These are phyloP conservation scores for Dasysyrphus tricinctus DNA, from an alignment of 2,888 invertebrate species.

Conservation along the genomic window DNA sequence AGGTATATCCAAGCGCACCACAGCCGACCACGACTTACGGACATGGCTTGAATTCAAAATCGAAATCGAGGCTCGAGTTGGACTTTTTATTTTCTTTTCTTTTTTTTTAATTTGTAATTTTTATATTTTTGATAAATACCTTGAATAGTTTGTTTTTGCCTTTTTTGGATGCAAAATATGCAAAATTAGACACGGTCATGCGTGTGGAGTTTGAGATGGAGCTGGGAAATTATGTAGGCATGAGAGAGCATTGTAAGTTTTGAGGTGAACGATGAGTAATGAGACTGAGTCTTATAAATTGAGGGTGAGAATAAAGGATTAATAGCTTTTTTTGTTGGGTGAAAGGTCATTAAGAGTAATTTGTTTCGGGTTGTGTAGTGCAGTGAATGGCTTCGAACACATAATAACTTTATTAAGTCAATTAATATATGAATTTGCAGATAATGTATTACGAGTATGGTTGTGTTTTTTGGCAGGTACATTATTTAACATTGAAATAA, in stretches of 20 bases:
- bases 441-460: background rate
- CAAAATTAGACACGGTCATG: slow-evolving; percentile 73
- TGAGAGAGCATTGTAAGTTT: slow-evolving; percentile 16
- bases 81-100: no score
- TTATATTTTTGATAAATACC: slow-evolving; percentile 41
- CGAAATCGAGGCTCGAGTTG: slow-evolving; percentile 30
- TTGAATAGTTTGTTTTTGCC: slow-evolving; percentile 35
- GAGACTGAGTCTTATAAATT: slow-evolving; percentile 30
- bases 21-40: slow-evolving; percentile 28
- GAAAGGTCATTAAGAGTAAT: slow-evolving; percentile 67
- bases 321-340: slow-evolving; percentile 59
- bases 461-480: background rate
- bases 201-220: slow-evolving; percentile 42
- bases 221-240: slow-evolving; percentile 9
- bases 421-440: slow-evolving; percentile 21
- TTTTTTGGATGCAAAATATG: slow-evolving; percentile 59
- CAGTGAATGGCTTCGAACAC: slow-evolving; percentile 22
- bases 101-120: slow-evolving; percentile 15
- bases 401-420: slow-evolving; percentile 67
- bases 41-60: slow-evolving; percentile 66
- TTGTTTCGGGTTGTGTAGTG: slow-evolving; percentile 43
- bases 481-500: slow-evolving; percentile 35
- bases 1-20: slow-evolving; percentile 4
- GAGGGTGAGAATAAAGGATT: slow-evolving; percentile 51
- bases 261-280: slow-evolving; percentile 62